These are phyloP conservation scores for Catostomus latipinnis DNA, from an alignment of 2,797 vertebrate genomes.

Conservation along the genomic window DNA sequence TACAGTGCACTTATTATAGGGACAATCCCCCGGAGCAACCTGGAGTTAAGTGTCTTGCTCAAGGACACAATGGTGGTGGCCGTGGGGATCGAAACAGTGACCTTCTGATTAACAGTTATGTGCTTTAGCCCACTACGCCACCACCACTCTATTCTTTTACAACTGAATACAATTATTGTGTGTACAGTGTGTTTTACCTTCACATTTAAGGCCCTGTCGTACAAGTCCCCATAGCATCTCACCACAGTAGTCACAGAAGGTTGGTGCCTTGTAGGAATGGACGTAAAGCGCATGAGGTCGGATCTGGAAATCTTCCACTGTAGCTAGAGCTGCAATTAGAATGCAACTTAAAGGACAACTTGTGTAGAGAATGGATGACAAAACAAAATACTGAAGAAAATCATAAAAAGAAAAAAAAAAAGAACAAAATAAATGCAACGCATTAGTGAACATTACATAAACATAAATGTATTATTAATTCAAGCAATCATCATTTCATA, in stretches of 20 bases:
- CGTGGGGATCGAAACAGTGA: too few relatives aligned
- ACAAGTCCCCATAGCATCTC: slow-evolving; percentile 99
- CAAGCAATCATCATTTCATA: background rate
- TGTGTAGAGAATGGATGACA: slow-evolving; percentile 41
- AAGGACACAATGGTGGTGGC: too few relatives aligned
- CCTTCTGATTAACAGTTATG: too few relatives aligned
- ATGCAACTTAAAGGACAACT: slow-evolving; percentile 57
- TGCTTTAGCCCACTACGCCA: too few relatives aligned
- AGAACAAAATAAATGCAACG: slow-evolving; percentile 37
- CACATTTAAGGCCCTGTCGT: slow-evolving; percentile 96
- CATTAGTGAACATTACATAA: background rate
- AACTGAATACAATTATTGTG: too few relatives aligned
- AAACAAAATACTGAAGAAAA: slow-evolving; percentile 41
- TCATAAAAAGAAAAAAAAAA: slow-evolving; percentile 22
- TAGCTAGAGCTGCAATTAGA: slow-evolving; percentile 88
- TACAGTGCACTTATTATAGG: too few relatives aligned
- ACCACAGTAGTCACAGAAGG: slow-evolving; percentile 98
- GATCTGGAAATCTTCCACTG: slow-evolving; percentile 98
- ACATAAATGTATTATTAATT: background rate
- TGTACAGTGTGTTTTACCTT: slow-evolving; percentile 78
- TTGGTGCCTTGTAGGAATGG: slow-evolving; percentile 97
- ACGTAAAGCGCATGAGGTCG: slow-evolving; percentile 96
- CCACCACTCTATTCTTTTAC: too few relatives aligned
- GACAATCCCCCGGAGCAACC: too few relatives aligned
- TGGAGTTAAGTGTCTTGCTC: too few relatives aligned